phyloP scores from a whole-genome alignment of 2,888 invertebrate species.

The Philereme vetulata region DNA sequence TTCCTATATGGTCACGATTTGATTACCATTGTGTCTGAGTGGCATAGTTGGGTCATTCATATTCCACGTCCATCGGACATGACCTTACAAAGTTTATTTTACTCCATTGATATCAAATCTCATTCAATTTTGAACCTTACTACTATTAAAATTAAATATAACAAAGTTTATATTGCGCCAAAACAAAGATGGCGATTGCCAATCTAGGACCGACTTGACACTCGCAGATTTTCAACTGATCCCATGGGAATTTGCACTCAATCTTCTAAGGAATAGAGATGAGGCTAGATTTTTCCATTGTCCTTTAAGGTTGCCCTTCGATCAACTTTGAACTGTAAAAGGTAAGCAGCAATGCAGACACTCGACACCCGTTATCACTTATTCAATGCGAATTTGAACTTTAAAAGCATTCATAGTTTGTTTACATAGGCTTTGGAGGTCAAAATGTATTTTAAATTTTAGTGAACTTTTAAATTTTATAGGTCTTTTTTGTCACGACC shows the following conservation, averaged over 20 bases:
- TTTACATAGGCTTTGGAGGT: neutral
- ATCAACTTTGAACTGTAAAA: constrained; percentile 27
- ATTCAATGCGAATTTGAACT: constrained; percentile 7
- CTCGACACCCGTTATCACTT: constrained; percentile 22
- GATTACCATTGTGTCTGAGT: constrained; percentile 31
- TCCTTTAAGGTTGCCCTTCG: constrained; percentile 11
- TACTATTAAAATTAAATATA: neutral
- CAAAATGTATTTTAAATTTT: constrained; percentile 3
- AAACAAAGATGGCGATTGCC: constrained; percentile 24
- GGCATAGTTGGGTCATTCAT: constrained; percentile 33
- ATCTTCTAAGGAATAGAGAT: constrained; percentile 18
- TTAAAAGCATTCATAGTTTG: neutral
- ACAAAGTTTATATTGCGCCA: neutral
- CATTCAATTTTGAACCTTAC: constrained; percentile 11
- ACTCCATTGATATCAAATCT: constrained; percentile 3
- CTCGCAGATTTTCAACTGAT: constrained; percentile 16
- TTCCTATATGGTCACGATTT: constrained; percentile 34
- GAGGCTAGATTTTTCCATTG: constrained; percentile 21
- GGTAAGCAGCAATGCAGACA: constrained; percentile 30
- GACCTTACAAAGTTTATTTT: constrained; percentile 24
- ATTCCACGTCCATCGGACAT: constrained; percentile 26
- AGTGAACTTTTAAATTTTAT: constrained; percentile 1
- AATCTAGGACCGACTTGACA: constrained; percentile 26
- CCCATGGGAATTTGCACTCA: constrained; percentile 24
- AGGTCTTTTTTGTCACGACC: constrained; percentile 2